Evolutionary conservation across 2,888 invertebrate species (phyloP).

Genomic region (Teleiodes luculella): DNA sequence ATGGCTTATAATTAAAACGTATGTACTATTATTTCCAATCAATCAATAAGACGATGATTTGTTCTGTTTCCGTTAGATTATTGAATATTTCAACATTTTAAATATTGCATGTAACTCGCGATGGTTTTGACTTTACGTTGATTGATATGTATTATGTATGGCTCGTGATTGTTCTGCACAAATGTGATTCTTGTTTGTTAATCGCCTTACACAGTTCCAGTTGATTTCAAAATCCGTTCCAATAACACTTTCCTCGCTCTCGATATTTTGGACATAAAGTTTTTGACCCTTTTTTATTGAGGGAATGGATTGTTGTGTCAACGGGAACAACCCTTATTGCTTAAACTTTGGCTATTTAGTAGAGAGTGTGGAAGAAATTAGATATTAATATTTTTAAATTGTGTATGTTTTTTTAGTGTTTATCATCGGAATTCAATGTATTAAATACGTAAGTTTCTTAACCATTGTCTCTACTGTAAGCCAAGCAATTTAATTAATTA

Average conservation of each 20-base stretch:
- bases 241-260: not conserved
- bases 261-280: not conserved
- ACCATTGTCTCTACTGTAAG: not conserved
- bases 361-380: not conserved
- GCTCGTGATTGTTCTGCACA: constrained; percentile 2
- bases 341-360: constrained; percentile 9
- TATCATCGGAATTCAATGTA: not conserved
- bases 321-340: constrained; percentile 4
- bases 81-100: not conserved
- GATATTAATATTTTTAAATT: not conserved
- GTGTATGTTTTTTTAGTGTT: not conserved
- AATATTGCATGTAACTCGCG: not conserved
- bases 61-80: not conserved
- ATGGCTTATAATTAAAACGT: no score
- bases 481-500: not conserved
- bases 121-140: not conserved
- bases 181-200: constrained; percentile 9
- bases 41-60: no score
- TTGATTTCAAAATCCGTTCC: constrained; percentile 2
- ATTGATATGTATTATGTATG: not conserved
- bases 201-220: not conserved
- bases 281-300: not conserved
- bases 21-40: no score
- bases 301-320: constrained; percentile 9
- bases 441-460: not conserved